Evolutionary conservation across 1,140 invertebrate genomes (phyloP).

Genomic region (Ectropis grisescens): DNA sequence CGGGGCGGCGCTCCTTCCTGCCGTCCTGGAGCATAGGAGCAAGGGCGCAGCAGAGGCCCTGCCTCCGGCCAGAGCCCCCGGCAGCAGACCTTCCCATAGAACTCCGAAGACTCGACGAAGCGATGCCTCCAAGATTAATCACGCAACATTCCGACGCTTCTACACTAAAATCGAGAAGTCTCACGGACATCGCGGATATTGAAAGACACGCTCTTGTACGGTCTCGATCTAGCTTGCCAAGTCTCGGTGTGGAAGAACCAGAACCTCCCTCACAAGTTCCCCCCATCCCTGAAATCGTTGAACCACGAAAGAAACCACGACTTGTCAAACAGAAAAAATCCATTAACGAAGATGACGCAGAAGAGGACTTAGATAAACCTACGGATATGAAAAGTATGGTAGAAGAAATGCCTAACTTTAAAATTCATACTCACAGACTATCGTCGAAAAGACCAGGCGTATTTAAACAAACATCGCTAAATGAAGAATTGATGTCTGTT

Average conservation of each 20-base stretch:
- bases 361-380: slow-evolving; percentile 75
- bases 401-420: slow-evolving; percentile 74
- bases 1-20: slow-evolving; percentile 85
- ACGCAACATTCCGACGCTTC: slow-evolving; percentile 69
- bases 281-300: slow-evolving; percentile 27
- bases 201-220: slow-evolving; percentile 78
- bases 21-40: slow-evolving; percentile 79
- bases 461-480: slow-evolving; percentile 89
- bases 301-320: slow-evolving; percentile 71
- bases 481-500: slow-evolving; percentile 89
- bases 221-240: slow-evolving; percentile 82
- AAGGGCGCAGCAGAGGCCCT: slow-evolving; percentile 67
- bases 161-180: slow-evolving; percentile 81
- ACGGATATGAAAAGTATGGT: slow-evolving; percentile 76
- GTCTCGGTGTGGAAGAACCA: slow-evolving; percentile 66
- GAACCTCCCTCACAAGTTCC: slow-evolving; percentile 31
- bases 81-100: slow-evolving; percentile 86
- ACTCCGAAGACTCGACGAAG: slow-evolving; percentile 86
- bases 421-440: slow-evolving; percentile 56
- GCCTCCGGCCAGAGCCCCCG: slow-evolving; percentile 65
- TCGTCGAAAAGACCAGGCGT: slow-evolving; percentile 73
- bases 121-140: slow-evolving; percentile 57
- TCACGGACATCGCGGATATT: slow-evolving; percentile 83
- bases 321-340: slow-evolving; percentile 87
- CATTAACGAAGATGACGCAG: slow-evolving; percentile 77